phyloP scores from a whole-genome alignment of 2,888 invertebrate species.

The Pseudococcus jackbeardsleyi region DNA sequence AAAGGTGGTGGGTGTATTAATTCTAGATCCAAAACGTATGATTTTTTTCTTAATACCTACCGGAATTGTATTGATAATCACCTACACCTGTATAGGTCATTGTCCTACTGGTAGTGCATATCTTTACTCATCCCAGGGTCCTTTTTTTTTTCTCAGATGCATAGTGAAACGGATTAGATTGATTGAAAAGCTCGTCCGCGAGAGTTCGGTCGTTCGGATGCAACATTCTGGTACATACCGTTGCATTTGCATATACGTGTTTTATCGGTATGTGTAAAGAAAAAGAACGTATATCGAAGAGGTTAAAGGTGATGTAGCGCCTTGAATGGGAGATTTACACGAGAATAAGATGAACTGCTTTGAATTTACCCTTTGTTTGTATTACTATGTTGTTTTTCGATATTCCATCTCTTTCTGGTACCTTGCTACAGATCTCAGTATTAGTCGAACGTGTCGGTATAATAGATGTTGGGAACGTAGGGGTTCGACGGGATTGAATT shows the following conservation, averaged over 20 bases:
- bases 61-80: slow-evolving; percentile 3
- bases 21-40: neutral
- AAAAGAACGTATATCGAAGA: neutral
- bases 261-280: neutral
- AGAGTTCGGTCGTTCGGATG: neutral
- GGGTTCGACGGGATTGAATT: slow-evolving; percentile 16
- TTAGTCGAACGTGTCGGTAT: slow-evolving; percentile 6
- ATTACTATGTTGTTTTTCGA: slow-evolving; percentile 22
- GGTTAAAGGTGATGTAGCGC: slow-evolving; percentile 22
- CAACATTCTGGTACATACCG: neutral
- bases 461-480: slow-evolving; percentile 12
- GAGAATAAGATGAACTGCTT: slow-evolving; percentile 19
- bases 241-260: slow-evolving; percentile 4
- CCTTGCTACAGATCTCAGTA: neutral
- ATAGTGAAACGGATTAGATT: slow-evolving; percentile 22
- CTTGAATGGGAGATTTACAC: slow-evolving; percentile 16
- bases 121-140: neutral
- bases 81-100: slow-evolving; percentile 5
- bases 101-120: neutral
- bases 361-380: slow-evolving; percentile 22
- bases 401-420: slow-evolving; percentile 6
- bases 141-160: neutral
- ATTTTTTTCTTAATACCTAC: neutral
- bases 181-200: neutral
- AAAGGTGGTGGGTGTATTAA: neutral